Evolutionary conservation across 2,113 vertebrate genomes (phyloP).

Genomic region (Thamnophis sirtalis): DNA sequence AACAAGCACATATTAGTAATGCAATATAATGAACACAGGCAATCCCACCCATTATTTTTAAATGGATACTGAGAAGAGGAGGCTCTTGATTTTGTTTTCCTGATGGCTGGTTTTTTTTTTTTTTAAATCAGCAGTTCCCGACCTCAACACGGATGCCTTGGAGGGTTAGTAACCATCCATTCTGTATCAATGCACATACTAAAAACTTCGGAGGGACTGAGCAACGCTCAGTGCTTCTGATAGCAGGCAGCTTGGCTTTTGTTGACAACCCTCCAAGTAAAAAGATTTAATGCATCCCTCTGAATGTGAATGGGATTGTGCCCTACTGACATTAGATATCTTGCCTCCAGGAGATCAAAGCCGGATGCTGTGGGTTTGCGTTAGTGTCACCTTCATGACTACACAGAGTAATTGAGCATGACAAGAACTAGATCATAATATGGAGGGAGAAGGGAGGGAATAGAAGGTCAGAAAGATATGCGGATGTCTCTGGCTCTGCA

Average conservation of each 20-base stretch:
- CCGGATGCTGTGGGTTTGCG: constrained; percentile 64
- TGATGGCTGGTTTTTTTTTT: constrained; percentile 34
- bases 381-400: constrained; percentile 66
- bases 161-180: constrained; percentile 57
- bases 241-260: constrained; percentile 52
- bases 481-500: background rate
- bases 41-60: constrained; percentile 11
- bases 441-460: background rate
- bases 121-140: constrained; percentile 60
- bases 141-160: constrained; percentile 65
- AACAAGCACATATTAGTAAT: background rate
- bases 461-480: background rate
- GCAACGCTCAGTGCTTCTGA: constrained; percentile 26
- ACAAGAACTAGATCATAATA: constrained; percentile 55
- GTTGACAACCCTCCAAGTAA: constrained; percentile 58
- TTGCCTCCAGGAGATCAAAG: constrained; percentile 65
- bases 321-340: constrained; percentile 73
- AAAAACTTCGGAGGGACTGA: constrained; percentile 43
- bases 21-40: background rate
- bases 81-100: constrained; percentile 55
- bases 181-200: constrained; percentile 56
- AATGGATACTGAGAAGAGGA: constrained; percentile 38
- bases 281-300: constrained; percentile 67
- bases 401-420: constrained; percentile 76
- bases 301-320: constrained; percentile 64